phyloP scores from a whole-genome alignment of 2,797 vertebrate species.

The Merluccius polli region DNA sequence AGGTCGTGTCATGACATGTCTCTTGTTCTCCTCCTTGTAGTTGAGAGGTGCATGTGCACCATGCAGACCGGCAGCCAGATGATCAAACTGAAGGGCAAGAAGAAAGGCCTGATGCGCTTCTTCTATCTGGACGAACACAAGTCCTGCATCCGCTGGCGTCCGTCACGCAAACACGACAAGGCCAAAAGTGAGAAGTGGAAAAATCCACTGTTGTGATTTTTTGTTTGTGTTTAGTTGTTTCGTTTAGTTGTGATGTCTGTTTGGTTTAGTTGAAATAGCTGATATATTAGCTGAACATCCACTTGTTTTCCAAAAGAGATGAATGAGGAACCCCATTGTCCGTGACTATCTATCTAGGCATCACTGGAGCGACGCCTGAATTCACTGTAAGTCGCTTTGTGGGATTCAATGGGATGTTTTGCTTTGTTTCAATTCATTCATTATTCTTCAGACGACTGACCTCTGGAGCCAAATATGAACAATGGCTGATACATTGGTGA shows the following conservation, averaged over 20 bases:
- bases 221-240: background rate
- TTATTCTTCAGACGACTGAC: too few species aligned
- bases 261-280: background rate
- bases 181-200: conserved; percentile 90
- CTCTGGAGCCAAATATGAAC: too few species aligned
- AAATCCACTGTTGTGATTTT: background rate
- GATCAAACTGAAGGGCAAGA: conserved; percentile 90
- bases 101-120: conserved; percentile 86
- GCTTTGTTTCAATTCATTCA: background rate
- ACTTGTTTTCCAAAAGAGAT: background rate
- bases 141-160: conserved; percentile 92
- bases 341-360: background rate
- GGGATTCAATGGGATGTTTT: background rate
- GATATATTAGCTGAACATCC: background rate
- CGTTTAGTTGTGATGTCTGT: background rate
- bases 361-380: background rate
- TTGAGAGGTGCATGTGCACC: conserved; percentile 92
- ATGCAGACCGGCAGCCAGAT: conserved; percentile 93
- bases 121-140: conserved; percentile 93
- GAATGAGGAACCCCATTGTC: background rate
- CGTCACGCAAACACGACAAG: conserved; percentile 91
- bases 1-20: background rate
- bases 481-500: too few species aligned
- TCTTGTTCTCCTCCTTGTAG: conserved; percentile 55
- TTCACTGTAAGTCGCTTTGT: background rate